phyloP scores from a whole-genome alignment of 1,140 invertebrate species.

The Phthorimaea operculella region DNA sequence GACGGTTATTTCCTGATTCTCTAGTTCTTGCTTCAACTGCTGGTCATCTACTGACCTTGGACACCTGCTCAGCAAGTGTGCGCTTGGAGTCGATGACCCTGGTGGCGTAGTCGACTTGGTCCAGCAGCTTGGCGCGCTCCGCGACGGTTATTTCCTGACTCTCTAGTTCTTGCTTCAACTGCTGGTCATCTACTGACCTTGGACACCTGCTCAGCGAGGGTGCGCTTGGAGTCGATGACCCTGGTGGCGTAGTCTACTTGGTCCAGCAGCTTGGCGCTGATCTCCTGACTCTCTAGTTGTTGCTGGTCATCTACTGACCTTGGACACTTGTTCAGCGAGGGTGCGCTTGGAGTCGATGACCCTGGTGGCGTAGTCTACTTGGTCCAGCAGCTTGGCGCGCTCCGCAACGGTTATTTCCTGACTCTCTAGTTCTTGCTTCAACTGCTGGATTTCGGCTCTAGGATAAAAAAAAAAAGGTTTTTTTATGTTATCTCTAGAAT shows the following conservation, averaged over 20 bases:
- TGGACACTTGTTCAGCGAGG: slow-evolving; percentile 36
- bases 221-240: slow-evolving; percentile 40
- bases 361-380: slow-evolving; percentile 39
- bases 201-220: slow-evolving; percentile 34
- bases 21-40: slow-evolving; percentile 20
- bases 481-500: too few relatives aligned
- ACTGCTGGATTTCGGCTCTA: slow-evolving; percentile 22
- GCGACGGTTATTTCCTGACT: slow-evolving; percentile 35
- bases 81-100: slow-evolving; percentile 43
- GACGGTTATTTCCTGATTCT: slow-evolving; percentile 35
- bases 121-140: slow-evolving; percentile 37
- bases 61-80: slow-evolving; percentile 34
- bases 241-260: slow-evolving; percentile 40
- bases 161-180: slow-evolving; percentile 26
- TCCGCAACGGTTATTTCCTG: slow-evolving; percentile 39
- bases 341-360: slow-evolving; percentile 42
- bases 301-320: slow-evolving; percentile 21
- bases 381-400: slow-evolving; percentile 37
- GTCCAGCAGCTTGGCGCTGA: slow-evolving; percentile 39
- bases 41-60: slow-evolving; percentile 26
- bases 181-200: slow-evolving; percentile 28
- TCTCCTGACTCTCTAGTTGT: slow-evolving; percentile 29
- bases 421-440: slow-evolving; percentile 24
- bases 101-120: slow-evolving; percentile 41
- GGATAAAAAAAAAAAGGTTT: background rate